Base-by-base conservation (phyloP, 2,888 invertebrate species). In the Drosophila diplacantha region DNA sequence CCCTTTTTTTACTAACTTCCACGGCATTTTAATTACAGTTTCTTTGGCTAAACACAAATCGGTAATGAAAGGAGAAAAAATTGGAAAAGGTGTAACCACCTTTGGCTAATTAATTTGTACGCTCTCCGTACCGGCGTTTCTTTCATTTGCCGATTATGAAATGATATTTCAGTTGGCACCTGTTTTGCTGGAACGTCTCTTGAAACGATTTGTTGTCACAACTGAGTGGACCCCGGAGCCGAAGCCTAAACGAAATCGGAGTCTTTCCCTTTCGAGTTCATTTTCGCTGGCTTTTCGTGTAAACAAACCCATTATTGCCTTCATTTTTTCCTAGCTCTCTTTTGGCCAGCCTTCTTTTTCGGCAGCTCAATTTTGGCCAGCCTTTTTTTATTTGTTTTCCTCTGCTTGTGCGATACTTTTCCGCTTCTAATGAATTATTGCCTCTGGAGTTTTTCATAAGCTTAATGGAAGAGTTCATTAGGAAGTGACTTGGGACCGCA, bases 251-350 rank as follows among this genome's bases (percentile, higher is more conserved):
- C 24, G 43, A 56, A 53, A 35, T 62, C 64, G 63, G 46, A 65
- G 72, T 41, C 49, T 57, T 60, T 59, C 39, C 34, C 46, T 49
- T 24, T 43, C 37, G 31, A 24, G 34, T 49, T 53, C 26, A 46
- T 22, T 62, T 60, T 60, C 24, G 37, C 11, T 34, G 26, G 34
- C 9, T 52, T 31, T 47, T 49, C 41, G 71, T 71, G 73, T 73
- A 77, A 76, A 79, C 78, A 75, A 81, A 71, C 65, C 69, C 70
- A 78, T 78, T 78, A 78, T 60, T 58, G 65, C 35, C 38, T 46
- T 50, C 14, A 50, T 37, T 68, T 60, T 43, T 49, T 31, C 9
- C 8, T 14, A 31, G 51, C 55, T 54, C 20, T 46, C 22, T 68
- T 53, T 55, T 41, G 51, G 38, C 39, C 46, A 57, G 16, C 47